phyloP scores from a whole-genome alignment of 1,140 invertebrate genomes.

The Akabosia matsudoensis region DNA sequence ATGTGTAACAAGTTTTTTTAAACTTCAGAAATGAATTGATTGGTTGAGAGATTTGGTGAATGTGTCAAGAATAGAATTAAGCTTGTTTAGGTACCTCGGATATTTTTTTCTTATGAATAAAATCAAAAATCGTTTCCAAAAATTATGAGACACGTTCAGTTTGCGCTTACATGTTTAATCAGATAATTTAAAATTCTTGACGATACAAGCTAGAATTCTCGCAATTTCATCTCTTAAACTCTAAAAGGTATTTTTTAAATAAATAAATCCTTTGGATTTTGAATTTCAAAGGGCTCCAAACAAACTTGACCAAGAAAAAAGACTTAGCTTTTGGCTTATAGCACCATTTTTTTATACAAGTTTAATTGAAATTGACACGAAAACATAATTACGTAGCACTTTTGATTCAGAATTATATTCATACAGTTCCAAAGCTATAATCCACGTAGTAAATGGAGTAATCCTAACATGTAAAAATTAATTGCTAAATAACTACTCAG shows the following conservation, averaged over 20 bases:
- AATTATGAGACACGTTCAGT: background rate
- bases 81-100: too few species aligned
- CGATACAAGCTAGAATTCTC: background rate
- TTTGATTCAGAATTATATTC: background rate
- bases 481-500: too few species aligned
- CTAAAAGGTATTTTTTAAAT: background rate
- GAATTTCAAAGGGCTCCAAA: background rate
- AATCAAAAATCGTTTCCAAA: background rate
- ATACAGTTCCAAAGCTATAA: background rate
- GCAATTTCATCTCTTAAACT: background rate
- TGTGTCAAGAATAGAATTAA: too few species aligned
- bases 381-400: too few species aligned
- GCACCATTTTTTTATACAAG: background rate
- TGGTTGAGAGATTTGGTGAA: too few species aligned
- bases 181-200: background rate
- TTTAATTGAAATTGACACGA: background rate
- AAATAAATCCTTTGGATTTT: background rate
- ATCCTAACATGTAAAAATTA: too few species aligned
- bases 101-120: background rate
- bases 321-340: background rate
- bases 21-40: too few species aligned
- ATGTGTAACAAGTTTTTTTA: too few species aligned
- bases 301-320: too few species aligned
- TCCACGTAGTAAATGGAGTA: background rate
- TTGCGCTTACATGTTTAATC: too few species aligned